These are phyloP conservation scores for Argynnis bischoffii DNA, from an alignment of 2,888 invertebrate genomes.

Conservation along the genomic window DNA sequence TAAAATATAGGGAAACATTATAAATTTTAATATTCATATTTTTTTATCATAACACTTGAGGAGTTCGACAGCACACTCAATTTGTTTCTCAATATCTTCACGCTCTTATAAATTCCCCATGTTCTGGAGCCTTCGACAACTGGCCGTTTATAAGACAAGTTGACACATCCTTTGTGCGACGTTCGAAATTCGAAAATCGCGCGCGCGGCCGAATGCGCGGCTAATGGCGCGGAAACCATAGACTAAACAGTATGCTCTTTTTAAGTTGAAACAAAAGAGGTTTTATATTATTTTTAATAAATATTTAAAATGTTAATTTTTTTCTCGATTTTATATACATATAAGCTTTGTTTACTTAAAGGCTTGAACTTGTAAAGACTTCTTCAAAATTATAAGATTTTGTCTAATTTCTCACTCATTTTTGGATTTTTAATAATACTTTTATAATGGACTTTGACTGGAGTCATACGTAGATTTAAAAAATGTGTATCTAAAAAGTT, in stretches of 20 bases:
- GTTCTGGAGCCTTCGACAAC: conserved; percentile 34
- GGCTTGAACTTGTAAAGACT: no score
- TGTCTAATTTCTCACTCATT: no score
- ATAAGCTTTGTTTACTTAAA: no score
- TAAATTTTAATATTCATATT: conserved; percentile 1
- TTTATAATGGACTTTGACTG: no score
- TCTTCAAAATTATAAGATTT: no score
- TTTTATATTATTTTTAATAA: conserved; percentile 22
- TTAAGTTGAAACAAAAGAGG: conserved; percentile 12
- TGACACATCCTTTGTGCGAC: conserved; percentile 62
- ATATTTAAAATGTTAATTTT: conserved; percentile 12
- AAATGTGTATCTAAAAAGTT: no score
- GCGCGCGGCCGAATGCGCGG: conserved; percentile 62
- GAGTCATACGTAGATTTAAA: no score
- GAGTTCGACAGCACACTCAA: conserved; percentile 24
- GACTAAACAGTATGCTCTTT: conserved; percentile 50
- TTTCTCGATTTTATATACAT: no score
- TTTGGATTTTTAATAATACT: no score
- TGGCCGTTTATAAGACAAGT: conserved; percentile 58
- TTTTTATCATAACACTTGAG: conserved; percentile 16
- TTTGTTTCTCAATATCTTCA: conserved; percentile 41
- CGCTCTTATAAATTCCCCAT: conserved; percentile 30
- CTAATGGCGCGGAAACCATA: conserved; percentile 74
- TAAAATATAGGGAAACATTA: not conserved
- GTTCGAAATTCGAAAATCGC: conserved; percentile 71